Evolutionary conservation across 2,888 invertebrate genomes (phyloP).

Genomic region (Scaeva pyrastri): DNA sequence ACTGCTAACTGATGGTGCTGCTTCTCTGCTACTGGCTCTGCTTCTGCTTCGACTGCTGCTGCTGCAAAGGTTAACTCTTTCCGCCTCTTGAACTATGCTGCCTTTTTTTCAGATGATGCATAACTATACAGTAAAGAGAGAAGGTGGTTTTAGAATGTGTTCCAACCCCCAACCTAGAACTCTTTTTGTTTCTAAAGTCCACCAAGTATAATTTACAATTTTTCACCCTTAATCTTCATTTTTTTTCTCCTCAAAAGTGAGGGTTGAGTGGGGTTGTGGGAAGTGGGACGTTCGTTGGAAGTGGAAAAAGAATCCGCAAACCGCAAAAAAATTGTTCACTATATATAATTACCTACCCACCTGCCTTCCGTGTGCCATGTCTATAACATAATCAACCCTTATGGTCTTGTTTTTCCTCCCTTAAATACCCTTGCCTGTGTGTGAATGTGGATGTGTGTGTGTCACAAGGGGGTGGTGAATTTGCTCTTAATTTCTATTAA

Average conservation of each 20-base stretch:
- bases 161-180: neutral
- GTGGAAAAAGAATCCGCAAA: slow-evolving; percentile 7
- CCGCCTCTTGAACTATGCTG: slow-evolving; percentile 17
- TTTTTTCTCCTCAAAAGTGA: slow-evolving; percentile 11
- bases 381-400: slow-evolving; percentile 8
- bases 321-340: slow-evolving; percentile 27
- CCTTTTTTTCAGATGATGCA: slow-evolving; percentile 4
- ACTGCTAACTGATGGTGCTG: neutral
- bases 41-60: no score
- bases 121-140: slow-evolving; percentile 4
- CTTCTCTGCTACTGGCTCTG: no score
- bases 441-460: neutral
- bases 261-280: neutral
- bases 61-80: slow-evolving; percentile 28
- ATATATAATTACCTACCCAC: neutral
- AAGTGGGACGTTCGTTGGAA: neutral
- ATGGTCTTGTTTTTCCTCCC: no score
- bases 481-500: slow-evolving; percentile 60
- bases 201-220: slow-evolving; percentile 24
- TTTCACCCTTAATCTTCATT: slow-evolving; percentile 27
- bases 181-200: neutral
- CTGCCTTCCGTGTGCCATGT: neutral
- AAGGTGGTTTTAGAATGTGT: no score
- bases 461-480: neutral
- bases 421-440: no score